Evolutionary conservation across 1,140 invertebrate genomes (phyloP), one percentile per base, ranked within the genome.

Genomic region (Ephestia elutella): DNA sequence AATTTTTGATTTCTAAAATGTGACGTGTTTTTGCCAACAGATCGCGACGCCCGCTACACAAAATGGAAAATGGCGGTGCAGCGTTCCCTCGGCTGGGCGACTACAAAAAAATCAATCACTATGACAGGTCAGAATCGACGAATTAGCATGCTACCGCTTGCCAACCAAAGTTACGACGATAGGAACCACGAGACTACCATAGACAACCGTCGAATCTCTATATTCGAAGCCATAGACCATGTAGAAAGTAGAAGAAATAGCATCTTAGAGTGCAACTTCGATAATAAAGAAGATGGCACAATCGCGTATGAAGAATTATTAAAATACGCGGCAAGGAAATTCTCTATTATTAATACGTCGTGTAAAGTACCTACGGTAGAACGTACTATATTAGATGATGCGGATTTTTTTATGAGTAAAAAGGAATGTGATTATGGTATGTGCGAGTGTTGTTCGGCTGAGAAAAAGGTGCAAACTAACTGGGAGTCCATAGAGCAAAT

Each of bases 21-120:
- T n/a, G n/a, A n/a, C n/a, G 7, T 11, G 8, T 32, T 7, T 32
- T 11, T 8, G 25, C 8, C 25, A 28, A 8, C 80, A 95, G 96
- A 97, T 75, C 92, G 96, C 49, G 93, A 96, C 67, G 87, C 91
- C 0, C 91, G 95, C 60, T 97, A 96, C 81, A 93, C 91, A 19
- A 95, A 95, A 86, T 98, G 97, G 97, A 97, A 97, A 86, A 95
- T 96, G 91, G 96, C 97, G 0, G 95, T 98, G 2, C 92, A 96
- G 73, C 92, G 96, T 50, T 96, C 95, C 28, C 90, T 97, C 63
- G 94, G 95, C 58, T 98, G 96, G 96, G 93, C 94, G 15, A 90
- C 91, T 2, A 89, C 90, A 0, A 94, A 94, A 76, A 94, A 93
- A 82, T 93, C 93, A 5, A 84, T 90, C 54, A 85, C 91, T 56